A percentile compares a stretch with the other conserved stretches of the same genome.
These are phyloP conservation scores for Odobenus rosmarus DNA, from an alignment of 2,113 vertebrate species.

Conservation along the genomic window DNA sequence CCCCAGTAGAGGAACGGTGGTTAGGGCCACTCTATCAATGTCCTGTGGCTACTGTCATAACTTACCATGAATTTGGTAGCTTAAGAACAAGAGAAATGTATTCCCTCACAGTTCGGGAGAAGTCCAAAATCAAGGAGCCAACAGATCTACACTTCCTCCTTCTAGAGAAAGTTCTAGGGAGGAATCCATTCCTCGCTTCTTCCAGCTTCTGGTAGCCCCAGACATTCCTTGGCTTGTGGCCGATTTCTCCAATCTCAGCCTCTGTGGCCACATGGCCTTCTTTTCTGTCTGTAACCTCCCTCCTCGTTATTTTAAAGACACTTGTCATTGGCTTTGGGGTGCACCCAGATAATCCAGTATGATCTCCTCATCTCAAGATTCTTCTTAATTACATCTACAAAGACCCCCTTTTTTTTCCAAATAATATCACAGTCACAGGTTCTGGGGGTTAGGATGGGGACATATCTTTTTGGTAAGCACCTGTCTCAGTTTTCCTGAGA, in stretches of 20 bases:
- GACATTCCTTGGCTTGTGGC: neutral
- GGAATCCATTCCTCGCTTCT: neutral
- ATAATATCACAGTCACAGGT: no score
- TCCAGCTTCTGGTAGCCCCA: no score
- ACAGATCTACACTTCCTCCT: no score
- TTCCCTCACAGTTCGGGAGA: neutral
- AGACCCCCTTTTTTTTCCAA: neutral
- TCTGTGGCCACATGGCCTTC: neutral
- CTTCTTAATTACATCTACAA: neutral
- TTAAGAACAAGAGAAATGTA: neutral
- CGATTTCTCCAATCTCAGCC: accelerated
- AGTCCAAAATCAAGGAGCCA: neutral
- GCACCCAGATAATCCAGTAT: no score
- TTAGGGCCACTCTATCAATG: neutral
- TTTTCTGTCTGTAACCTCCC: neutral
- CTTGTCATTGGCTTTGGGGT: neutral
- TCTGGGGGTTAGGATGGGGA: neutral
- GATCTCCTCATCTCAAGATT: neutral
- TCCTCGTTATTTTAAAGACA: neutral
- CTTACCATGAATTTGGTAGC: neutral
- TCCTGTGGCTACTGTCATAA: neutral
- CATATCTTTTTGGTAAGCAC: neutral
- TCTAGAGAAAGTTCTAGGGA: neutral
- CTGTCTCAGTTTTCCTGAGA: neutral
- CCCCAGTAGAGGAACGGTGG: neutral